Percentiles rank a stretch among this genome's conserved stretches.
phyloP scores from a whole-genome alignment of 1,140 invertebrate species.

The Pseudomyrmex flavicornis region DNA sequence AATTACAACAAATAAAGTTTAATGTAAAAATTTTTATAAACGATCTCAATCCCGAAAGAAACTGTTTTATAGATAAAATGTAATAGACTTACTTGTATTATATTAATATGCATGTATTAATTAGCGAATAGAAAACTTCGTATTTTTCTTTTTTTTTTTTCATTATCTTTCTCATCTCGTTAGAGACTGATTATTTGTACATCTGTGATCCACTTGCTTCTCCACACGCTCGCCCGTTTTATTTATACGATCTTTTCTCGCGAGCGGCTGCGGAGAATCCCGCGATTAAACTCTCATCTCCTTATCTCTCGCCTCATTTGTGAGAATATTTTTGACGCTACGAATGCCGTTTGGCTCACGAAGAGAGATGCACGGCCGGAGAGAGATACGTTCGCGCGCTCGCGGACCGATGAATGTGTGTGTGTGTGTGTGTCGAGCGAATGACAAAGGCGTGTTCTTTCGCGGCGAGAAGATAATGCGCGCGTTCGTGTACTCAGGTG shows the following conservation, averaged over 20 bases:
- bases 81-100: no score
- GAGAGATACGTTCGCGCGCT: constrained; percentile 63
- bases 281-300: constrained; percentile 47
- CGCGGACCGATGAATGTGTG: constrained; percentile 31
- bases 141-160: background rate
- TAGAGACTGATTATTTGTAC: constrained; percentile 48
- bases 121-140: background rate
- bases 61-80: no score
- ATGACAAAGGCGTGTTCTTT: constrained; percentile 80
- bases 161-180: constrained; percentile 6
- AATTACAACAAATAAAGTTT: no score
- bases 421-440: constrained; percentile 70
- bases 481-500: constrained; percentile 82
- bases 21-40: background rate
- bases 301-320: constrained; percentile 26
- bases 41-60: no score
- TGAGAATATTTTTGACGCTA: constrained; percentile 50
- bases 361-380: constrained; percentile 64
- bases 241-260: constrained; percentile 25
- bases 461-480: constrained; percentile 76
- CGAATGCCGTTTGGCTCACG: constrained; percentile 23
- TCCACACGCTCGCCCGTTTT: background rate
- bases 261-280: background rate
- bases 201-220: constrained; percentile 56
- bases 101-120: no score